These are phyloP conservation scores for Apamea sordens DNA, from an alignment of 2,888 invertebrate species.

Conservation along the genomic window DNA sequence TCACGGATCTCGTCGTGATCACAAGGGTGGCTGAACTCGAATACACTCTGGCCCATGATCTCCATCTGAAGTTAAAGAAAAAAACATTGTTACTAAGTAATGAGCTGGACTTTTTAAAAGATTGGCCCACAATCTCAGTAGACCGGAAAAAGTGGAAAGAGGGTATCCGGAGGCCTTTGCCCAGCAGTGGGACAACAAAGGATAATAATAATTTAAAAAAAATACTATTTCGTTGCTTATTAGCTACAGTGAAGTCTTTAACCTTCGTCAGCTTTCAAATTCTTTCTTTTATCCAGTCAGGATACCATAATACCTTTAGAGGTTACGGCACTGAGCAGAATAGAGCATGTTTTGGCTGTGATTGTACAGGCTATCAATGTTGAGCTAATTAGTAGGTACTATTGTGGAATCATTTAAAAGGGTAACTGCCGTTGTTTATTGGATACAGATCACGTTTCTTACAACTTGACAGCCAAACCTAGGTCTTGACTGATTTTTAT, in stretches of 20 bases:
- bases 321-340: not conserved
- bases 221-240: not conserved
- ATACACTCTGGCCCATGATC: conserved; percentile 98
- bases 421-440: not conserved
- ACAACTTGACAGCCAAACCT: not conserved
- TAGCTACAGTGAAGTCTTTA: not conserved
- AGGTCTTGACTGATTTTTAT: not conserved
- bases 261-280: not conserved
- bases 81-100: not conserved
- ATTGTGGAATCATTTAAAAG: not conserved
- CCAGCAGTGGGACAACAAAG: too few relatives aligned
- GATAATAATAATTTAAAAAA: too few relatives aligned
- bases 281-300: not conserved
- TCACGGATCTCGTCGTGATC: conserved; percentile 97
- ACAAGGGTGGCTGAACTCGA: conserved; percentile 98
- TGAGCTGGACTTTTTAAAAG: too few relatives aligned
- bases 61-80: conserved; percentile 93
- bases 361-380: not conserved
- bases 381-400: not conserved
- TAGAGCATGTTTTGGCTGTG: not conserved
- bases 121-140: too few relatives aligned
- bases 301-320: not conserved
- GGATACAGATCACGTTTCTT: too few relatives aligned
- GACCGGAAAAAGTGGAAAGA: too few relatives aligned
- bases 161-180: too few relatives aligned